Evolutionary conservation across 2,888 invertebrate genomes (phyloP), one percentile per base, ranked within the genome.

Genomic region (Lithosia quadra): DNA sequence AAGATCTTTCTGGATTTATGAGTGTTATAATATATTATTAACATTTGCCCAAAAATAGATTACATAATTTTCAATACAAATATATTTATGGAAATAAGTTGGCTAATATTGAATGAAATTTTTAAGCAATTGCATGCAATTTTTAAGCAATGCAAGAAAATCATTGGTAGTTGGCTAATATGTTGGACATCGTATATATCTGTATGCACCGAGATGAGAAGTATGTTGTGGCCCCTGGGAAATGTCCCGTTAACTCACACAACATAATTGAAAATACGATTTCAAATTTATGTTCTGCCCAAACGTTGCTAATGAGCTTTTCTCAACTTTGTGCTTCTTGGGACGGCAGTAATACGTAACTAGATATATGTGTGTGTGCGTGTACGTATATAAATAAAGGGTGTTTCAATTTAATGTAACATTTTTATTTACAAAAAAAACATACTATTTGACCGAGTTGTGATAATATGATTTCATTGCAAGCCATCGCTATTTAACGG

Each of bases 181-280:
- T 56, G 66, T 58, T 79, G n/a, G 10, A 62, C 58, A 66, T 66
- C 33, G 39, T 56, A 0, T 0, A 3, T 0, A 0, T 0, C 79
- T 18, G 78, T 85, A 65, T 72, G 71, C 78, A 34, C 58, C 11
- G 13, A 21, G 43, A 61, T 39, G 62, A 67, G 70, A 79, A 83
- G 79, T 80, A 76, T 71, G 75, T 67, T 67, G 69, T 63, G 8
- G 76, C 75, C 88, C 57, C 88, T 59, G 43, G 87, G 88, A 86
- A 80, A 83, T 83, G 83, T 76, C 82, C 77, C 76, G 78, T 74
- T 76, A 84, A 86, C 84, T 87, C 78, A 83, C 83, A 80, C 80
- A 84, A 84, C 84, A 82, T 90, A 90, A 90, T 90, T 90, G 91
- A 90, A 89, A 89, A 90, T 90, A 84, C 86, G 82, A 86, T 90